Conservation (phyloP, 1,140 invertebrate species). For the Heliconius nattereri region DNA sequence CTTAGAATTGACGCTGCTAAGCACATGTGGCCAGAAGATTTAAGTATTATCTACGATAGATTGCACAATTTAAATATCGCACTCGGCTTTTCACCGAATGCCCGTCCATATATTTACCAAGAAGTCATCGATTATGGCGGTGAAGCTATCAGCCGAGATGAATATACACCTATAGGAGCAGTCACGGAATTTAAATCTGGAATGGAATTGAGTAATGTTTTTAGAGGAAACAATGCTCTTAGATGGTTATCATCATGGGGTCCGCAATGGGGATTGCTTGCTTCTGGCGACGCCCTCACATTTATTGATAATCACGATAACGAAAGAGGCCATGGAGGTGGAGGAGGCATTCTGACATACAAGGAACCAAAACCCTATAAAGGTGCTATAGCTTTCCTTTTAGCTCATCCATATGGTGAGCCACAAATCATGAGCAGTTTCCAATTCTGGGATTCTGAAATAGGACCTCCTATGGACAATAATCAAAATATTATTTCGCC, state of each 20-base stretch:
- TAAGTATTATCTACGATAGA: slow-evolving; percentile 83
- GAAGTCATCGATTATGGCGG: slow-evolving; percentile 90
- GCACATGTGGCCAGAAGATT: slow-evolving; percentile 90
- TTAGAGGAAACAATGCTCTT: slow-evolving; percentile 70
- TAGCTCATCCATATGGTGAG: slow-evolving; percentile 90
- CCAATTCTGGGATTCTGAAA: slow-evolving; percentile 80
- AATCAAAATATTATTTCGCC: slow-evolving; percentile 85
- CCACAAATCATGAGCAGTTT: slow-evolving; percentile 91
- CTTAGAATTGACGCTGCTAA: slow-evolving; percentile 87
- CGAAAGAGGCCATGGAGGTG: slow-evolving; percentile 83
- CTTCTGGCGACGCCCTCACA: slow-evolving; percentile 81
- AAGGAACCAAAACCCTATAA: slow-evolving; percentile 84
- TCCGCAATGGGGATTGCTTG: slow-evolving; percentile 82
- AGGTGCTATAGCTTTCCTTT: slow-evolving; percentile 88
- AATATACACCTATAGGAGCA: slow-evolving; percentile 85
- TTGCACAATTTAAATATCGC: slow-evolving; percentile 83
- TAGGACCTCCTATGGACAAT: slow-evolving; percentile 83
- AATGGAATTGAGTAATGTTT: slow-evolving; percentile 70
- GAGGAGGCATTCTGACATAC: slow-evolving; percentile 83
- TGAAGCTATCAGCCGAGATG: slow-evolving; percentile 85
- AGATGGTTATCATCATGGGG: slow-evolving; percentile 81
- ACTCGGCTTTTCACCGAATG: slow-evolving; percentile 82
- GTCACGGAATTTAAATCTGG: slow-evolving; percentile 87
- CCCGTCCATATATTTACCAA: slow-evolving; percentile 87
- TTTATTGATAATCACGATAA: slow-evolving; percentile 86